Percentiles rank a stretch among this genome's conserved stretches.
Conservation (phyloP, 2,888 invertebrate genomes). For the Tanypteryx hageni region DNA sequence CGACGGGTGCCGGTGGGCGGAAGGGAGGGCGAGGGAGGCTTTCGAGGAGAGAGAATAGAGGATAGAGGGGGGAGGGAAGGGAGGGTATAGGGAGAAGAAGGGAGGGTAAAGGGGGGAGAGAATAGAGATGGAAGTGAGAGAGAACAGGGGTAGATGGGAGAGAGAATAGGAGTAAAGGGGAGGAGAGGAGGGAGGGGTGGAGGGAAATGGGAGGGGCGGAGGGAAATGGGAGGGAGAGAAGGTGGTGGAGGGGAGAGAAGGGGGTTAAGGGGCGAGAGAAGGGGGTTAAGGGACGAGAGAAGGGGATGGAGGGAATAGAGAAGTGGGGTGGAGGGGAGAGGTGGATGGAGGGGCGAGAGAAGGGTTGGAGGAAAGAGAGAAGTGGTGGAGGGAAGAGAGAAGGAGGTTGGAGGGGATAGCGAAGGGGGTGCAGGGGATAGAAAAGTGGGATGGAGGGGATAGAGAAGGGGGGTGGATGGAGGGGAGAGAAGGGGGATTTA, state of each 20-base stretch:
- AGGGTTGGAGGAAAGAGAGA: too few relatives aligned
- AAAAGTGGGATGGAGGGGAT: background rate
- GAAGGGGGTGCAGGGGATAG: too few relatives aligned
- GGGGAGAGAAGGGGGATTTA: background rate
- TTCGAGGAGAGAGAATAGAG: background rate
- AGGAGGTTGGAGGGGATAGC: too few relatives aligned
- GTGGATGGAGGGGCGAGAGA: too few relatives aligned
- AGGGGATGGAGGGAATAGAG: constrained; percentile 69
- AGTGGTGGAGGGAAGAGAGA: background rate
- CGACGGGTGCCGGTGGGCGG: background rate
- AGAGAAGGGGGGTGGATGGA: background rate
- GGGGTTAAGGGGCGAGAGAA: constrained; percentile 66
- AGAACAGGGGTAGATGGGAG: constrained; percentile 35
- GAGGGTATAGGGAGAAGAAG: background rate
- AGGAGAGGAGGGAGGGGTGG: constrained; percentile 34
- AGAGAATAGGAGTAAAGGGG: background rate
- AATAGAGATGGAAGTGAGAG: too few relatives aligned
- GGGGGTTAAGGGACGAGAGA: constrained; percentile 26
- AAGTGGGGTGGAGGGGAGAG: too few relatives aligned
- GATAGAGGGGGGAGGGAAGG: background rate
- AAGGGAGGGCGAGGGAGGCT: background rate
- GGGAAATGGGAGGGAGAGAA: background rate
- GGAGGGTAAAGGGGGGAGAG: background rate
- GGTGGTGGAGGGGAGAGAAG: background rate
- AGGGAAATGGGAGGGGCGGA: constrained; percentile 15